Evolutionary conservation across 2,888 invertebrate genomes (phyloP), one percentile per base, ranked within the genome.

Genomic region (Cerceris ruficornis): DNA sequence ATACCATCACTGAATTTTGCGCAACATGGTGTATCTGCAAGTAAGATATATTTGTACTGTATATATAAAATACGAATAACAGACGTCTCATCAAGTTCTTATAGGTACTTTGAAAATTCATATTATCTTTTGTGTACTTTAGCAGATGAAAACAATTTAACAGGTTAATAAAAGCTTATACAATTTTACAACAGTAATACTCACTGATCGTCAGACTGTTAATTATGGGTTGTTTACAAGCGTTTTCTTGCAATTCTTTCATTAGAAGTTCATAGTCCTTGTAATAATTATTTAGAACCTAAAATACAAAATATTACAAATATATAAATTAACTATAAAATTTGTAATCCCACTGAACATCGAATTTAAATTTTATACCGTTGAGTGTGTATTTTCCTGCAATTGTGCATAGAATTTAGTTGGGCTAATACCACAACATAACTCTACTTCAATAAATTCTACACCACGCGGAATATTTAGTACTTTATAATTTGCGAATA

Each of bases 1-100:
- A 92, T 86, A 88, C 96, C 96, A 66, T 94, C 94, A 91, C 84
- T 94, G 96, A 59, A 94, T 91, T 46, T 95, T 94, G 73, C 95
- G 91, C 96, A 93, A 88, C 97, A 97, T 0, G 95, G 94, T 87
- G 92, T 90, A 74, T 90, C 94, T 93, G 73, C 14, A 69, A 61
- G 75, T n/a, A 65, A 13, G 42, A 7, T 55, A 2, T 43, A 42
- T 13, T 7, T 46, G 14, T 1, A 28, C n/a, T n/a, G 43, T 54
- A 73, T 73, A 41, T 57, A 58, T 50, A 57, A 6, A 15, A 11
- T 13, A 14, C 1, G 9, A n/a, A 60, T 15, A 14, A n/a, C 7
- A 8, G 39, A 50, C 15, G 39, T 50, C 17, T 58, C 49, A 42
- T 8, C 14, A 54, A 1, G 55, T 64, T 50, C 7, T 52, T n/a